phyloP scores from a whole-genome alignment of 1,140 invertebrate species.

The Leptoteleia sp. region DNA sequence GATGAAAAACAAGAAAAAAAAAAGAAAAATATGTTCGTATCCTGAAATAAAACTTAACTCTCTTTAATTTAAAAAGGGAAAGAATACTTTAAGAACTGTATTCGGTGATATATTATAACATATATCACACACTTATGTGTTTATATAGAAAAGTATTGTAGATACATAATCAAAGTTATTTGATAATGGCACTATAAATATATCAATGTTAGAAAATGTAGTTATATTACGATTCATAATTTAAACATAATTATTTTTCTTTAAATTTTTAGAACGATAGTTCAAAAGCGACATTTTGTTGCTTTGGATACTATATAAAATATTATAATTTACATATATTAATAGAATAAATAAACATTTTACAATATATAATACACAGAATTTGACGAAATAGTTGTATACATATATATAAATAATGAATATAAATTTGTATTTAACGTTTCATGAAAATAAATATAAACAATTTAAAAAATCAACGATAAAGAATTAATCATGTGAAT shows the following conservation, averaged over 20 bases:
- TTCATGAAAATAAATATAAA: slow-evolving; percentile 12
- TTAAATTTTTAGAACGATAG: slow-evolving; percentile 22
- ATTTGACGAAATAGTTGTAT: slow-evolving; percentile 7
- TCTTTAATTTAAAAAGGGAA: slow-evolving; percentile 5
- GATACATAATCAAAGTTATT: slow-evolving; percentile 32
- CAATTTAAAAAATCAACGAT: slow-evolving; percentile 8
- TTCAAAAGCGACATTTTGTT: slow-evolving; percentile 29
- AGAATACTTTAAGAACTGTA: slow-evolving; percentile 16
- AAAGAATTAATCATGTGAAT: slow-evolving; percentile 11
- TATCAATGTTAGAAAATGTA: slow-evolving; percentile 47
- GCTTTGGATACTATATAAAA: slow-evolving; percentile 12
- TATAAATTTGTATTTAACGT: neutral
- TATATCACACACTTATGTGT: slow-evolving; percentile 22
- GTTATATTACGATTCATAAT: slow-evolving; percentile 19
- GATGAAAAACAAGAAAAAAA: neutral
- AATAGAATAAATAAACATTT: slow-evolving; percentile 17
- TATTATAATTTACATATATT: slow-evolving; percentile 4
- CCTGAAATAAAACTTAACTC: neutral
- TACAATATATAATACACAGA: slow-evolving; percentile 6
- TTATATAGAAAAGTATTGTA: slow-evolving; percentile 22
- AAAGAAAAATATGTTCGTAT: slow-evolving; percentile 1
- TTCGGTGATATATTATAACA: slow-evolving; percentile 45
- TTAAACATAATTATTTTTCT: slow-evolving; percentile 29
- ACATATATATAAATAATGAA: slow-evolving; percentile 6
- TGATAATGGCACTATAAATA: slow-evolving; percentile 52